Conservation (phyloP, 1,140 invertebrate species). For the Delia radicum region DNA sequence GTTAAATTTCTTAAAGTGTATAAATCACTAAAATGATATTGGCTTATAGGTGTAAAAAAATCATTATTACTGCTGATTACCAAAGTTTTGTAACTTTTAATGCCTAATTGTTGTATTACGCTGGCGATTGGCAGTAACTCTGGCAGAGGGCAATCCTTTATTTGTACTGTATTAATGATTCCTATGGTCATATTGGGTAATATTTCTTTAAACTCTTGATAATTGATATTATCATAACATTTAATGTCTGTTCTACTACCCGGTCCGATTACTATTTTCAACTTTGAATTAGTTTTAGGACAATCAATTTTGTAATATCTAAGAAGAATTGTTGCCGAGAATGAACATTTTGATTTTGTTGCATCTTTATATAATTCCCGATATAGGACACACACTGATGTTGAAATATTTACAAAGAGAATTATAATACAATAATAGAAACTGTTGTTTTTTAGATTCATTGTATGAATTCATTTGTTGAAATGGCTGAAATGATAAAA, state of each 20-base stretch:
- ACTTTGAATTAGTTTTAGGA: neutral
- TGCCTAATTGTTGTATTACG: conserved; percentile 43
- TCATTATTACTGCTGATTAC: conserved; percentile 44
- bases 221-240: neutral
- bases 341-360: neutral
- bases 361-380: neutral
- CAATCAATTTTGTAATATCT: neutral
- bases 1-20: conserved; percentile 38
- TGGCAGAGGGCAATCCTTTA: conserved; percentile 44
- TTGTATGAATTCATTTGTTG: no score
- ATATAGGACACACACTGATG: no score
- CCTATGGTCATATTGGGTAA: conserved; percentile 43
- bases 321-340: neutral
- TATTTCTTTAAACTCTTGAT: conserved; percentile 42
- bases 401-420: no score
- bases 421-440: no score
- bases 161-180: conserved; percentile 38
- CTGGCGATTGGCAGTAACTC: conserved; percentile 39
- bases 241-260: neutral
- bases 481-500: neutral
- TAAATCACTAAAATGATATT: conserved; percentile 40
- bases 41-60: conserved; percentile 41
- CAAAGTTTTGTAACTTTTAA: conserved; percentile 35
- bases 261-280: neutral
- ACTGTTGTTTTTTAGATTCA: no score